phyloP scores from a whole-genome alignment of 1,140 invertebrate species.

The Aphelinus atriplicis region DNA sequence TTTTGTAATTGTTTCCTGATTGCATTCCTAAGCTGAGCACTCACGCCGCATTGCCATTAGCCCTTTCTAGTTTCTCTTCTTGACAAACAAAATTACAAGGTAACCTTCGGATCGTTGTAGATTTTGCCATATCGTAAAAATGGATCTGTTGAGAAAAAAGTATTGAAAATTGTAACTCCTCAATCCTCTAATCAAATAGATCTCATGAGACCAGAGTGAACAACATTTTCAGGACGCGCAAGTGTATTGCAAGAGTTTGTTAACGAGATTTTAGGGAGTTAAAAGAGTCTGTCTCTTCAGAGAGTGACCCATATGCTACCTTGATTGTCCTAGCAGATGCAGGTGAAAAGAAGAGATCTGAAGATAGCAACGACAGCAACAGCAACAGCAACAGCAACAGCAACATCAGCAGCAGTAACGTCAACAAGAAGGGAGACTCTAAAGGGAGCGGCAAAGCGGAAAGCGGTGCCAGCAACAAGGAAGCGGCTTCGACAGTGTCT shows the following conservation, averaged over 20 bases:
- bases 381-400: slow-evolving; percentile 28
- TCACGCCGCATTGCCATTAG: slow-evolving; percentile 37
- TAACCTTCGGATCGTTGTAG: slow-evolving; percentile 11
- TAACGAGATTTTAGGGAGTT: slow-evolving; percentile 32
- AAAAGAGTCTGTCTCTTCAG: slow-evolving; percentile 31
- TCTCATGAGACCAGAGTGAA: slow-evolving; percentile 9
- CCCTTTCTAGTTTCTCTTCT: slow-evolving; percentile 48
- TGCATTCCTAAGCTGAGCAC: slow-evolving; percentile 31
- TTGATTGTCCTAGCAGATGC: slow-evolving; percentile 69
- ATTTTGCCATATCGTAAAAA: slow-evolving; percentile 16
- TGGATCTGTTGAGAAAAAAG: slow-evolving; percentile 14
- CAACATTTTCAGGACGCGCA: slow-evolving; percentile 11
- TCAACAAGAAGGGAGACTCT: slow-evolving; percentile 62
- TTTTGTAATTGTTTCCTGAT: slow-evolving; percentile 25
- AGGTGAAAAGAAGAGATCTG: slow-evolving; percentile 63
- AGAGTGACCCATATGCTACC: slow-evolving; percentile 64
- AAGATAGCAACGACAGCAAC: slow-evolving; percentile 49
- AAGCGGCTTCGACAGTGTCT: slow-evolving; percentile 45
- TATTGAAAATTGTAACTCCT: too few relatives aligned
- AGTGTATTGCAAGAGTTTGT: slow-evolving; percentile 8
- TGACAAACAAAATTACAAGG: slow-evolving; percentile 31
- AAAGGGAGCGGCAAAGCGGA: slow-evolving; percentile 62
- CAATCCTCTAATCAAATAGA: slow-evolving; percentile 12
- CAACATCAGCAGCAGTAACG: slow-evolving; percentile 51
- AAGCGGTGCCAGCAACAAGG: slow-evolving; percentile 57